phyloP scores from a whole-genome alignment of 1,140 invertebrate species.

The Caenorhabditis briggsae region DNA sequence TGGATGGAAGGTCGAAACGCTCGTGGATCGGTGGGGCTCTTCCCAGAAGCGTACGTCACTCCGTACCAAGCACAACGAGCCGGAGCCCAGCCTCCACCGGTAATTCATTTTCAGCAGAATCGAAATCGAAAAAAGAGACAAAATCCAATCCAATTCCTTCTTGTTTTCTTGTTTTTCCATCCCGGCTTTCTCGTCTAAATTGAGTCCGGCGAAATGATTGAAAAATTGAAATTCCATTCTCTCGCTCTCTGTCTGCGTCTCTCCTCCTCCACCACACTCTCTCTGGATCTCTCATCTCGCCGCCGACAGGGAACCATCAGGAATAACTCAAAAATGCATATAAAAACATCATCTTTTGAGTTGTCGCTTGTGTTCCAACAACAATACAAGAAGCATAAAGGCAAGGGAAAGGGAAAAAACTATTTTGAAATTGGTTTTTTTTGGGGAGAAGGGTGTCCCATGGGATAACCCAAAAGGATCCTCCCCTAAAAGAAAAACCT shows the following conservation, averaged over 20 bases:
- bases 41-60: slow-evolving; percentile 73
- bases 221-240: not conserved
- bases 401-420: not conserved
- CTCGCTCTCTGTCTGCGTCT: not conserved
- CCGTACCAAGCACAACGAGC: slow-evolving; percentile 24
- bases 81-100: slow-evolving; percentile 21
- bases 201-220: slow-evolving; percentile 41
- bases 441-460: not conserved
- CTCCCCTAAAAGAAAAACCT: slow-evolving; percentile 4
- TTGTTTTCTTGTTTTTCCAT: not conserved
- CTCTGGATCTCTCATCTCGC: not conserved
- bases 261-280: not conserved
- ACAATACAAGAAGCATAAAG: not conserved
- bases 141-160: not conserved
- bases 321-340: not conserved
- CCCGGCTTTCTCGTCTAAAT: not conserved
- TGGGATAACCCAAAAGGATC: not conserved
- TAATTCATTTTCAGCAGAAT: not conserved
- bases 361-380: too few relatives aligned
- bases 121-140: not conserved
- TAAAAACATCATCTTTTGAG: too few relatives aligned
- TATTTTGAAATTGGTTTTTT: slow-evolving; percentile 52
- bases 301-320: too few relatives aligned
- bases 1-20: slow-evolving; percentile 76
- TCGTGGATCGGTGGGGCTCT: slow-evolving; percentile 75